Conservation (phyloP, 2,113 vertebrate genomes). For the Hippocampus guttulatus region DNA sequence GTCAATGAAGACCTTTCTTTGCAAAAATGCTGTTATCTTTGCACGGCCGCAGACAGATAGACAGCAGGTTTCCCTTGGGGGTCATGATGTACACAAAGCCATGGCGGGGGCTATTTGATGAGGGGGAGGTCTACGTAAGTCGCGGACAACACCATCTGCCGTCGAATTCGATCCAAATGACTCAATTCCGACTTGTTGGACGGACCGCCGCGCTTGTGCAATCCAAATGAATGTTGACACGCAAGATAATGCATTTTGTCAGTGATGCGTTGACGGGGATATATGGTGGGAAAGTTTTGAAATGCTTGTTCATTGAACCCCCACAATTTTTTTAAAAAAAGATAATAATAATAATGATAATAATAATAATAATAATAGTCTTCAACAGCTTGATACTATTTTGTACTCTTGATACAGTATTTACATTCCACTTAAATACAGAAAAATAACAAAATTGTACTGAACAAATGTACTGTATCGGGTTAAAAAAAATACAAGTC, state of each 20-base stretch:
- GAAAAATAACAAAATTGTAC: no score
- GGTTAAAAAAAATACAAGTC: no score
- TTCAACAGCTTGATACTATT: no score
- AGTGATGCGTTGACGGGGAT: no score
- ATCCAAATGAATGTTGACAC: not conserved
- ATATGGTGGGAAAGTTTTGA: no score
- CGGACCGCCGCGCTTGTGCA: not conserved
- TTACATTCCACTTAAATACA: no score
- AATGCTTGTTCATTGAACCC: no score
- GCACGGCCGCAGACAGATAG: slow-evolving; percentile 39
- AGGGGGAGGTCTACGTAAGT: slow-evolving; percentile 8
- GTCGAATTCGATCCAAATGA: slow-evolving; percentile 12
- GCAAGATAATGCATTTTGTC: not conserved
- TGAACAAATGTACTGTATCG: no score
- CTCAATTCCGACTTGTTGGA: slow-evolving; percentile 10
- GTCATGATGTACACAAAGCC: slow-evolving; percentile 44
- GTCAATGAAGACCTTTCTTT: slow-evolving; percentile 53
- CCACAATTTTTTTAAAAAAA: no score
- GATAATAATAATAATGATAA: no score
- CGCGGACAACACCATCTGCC: slow-evolving; percentile 19
- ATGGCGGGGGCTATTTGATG: slow-evolving; percentile 18
- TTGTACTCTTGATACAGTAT: no score
- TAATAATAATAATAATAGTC: no score
- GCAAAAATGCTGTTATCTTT: slow-evolving; percentile 48
- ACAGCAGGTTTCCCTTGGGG: slow-evolving; percentile 8